Evolutionary conservation across 1,140 invertebrate species (phyloP).

Genomic region (Episyrphus balteatus): DNA sequence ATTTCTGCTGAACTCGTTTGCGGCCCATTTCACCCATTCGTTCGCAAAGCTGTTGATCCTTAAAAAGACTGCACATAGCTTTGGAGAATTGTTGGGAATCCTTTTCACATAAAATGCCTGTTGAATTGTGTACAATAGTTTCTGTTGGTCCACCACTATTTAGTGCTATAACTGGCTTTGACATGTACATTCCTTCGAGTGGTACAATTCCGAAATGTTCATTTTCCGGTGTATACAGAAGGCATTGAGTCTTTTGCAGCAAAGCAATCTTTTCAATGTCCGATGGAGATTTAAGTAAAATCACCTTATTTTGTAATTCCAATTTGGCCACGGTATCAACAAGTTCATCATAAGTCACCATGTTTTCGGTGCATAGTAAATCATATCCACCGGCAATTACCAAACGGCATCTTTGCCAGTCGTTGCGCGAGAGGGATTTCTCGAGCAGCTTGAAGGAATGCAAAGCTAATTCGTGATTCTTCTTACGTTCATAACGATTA

Average conservation of each 20-base stretch:
- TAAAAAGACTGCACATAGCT: constrained; percentile 59
- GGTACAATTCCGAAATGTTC: constrained; percentile 99
- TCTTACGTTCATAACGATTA: constrained; percentile 96
- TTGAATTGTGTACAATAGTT: constrained; percentile 77
- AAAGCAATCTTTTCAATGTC: constrained; percentile 76
- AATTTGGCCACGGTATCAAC: constrained; percentile 37
- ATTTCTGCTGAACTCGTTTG: constrained; percentile 59
- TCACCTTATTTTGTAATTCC: constrained; percentile 60
- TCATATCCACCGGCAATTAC: constrained; percentile 98
- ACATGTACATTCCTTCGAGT: constrained; percentile 93
- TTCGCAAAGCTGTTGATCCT: constrained; percentile 46
- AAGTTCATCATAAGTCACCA: constrained; percentile 76
- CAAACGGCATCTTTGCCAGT: constrained; percentile 60
- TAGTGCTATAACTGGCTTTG: constrained; percentile 87
- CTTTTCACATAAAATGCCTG: constrained; percentile 77
- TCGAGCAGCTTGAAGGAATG: constrained; percentile 61
- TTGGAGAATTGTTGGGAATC: constrained; percentile 59
- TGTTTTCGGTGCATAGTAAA: constrained; percentile 76
- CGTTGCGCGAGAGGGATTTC: constrained; percentile 39
- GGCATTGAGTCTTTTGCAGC: constrained; percentile 57
- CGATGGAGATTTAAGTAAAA: constrained; percentile 75
- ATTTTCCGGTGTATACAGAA: constrained; percentile 91
- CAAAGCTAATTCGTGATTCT: constrained; percentile 80
- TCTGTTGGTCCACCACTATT: constrained; percentile 93
- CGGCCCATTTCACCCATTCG: constrained; percentile 60